Evolutionary conservation across 2,888 invertebrate genomes (phyloP).

Genomic region (Lampropteryx suffumata): DNA sequence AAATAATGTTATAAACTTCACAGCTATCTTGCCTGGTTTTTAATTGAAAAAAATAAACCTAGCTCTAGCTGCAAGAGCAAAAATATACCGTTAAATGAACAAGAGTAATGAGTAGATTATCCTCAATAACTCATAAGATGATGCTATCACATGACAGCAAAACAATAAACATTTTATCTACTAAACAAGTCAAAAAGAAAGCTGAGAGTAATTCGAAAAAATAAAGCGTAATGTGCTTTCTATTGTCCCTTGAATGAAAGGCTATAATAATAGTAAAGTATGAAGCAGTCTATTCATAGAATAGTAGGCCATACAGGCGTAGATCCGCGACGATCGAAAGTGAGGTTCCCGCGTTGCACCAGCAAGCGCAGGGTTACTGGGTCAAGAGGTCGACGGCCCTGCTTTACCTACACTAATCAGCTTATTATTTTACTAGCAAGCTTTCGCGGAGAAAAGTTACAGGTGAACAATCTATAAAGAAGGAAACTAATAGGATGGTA

Average conservation of each 20-base stretch:
- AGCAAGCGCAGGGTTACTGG: constrained; percentile 63
- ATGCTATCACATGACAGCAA: background rate
- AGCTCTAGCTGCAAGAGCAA: too few relatives aligned
- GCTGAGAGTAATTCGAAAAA: constrained; percentile 8
- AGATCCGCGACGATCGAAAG: constrained; percentile 70
- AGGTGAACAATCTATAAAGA: constrained; percentile 1
- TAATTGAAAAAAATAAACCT: too few relatives aligned
- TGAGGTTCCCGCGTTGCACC: constrained; percentile 63
- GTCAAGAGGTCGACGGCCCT: constrained; percentile 60
- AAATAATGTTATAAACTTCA: too few relatives aligned
- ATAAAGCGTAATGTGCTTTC: constrained; percentile 12
- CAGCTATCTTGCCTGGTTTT: too few relatives aligned
- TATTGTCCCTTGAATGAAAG: constrained; percentile 22
- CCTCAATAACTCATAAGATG: background rate
- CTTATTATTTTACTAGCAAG: constrained; percentile 32
- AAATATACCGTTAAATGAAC: too few relatives aligned
- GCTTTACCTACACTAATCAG: constrained; percentile 37
- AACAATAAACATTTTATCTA: background rate
- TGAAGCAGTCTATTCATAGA: constrained; percentile 27
- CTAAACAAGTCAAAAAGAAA: constrained; percentile 11
- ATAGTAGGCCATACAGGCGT: constrained; percentile 44
- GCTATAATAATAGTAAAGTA: constrained; percentile 19
- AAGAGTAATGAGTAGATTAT: background rate
- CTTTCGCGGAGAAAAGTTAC: constrained; percentile 32
- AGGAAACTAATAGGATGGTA: too few relatives aligned